phyloP scores from a whole-genome alignment of 35 echinoderm and acorn worm genomes.

The Eucidaris tribuloides region DNA sequence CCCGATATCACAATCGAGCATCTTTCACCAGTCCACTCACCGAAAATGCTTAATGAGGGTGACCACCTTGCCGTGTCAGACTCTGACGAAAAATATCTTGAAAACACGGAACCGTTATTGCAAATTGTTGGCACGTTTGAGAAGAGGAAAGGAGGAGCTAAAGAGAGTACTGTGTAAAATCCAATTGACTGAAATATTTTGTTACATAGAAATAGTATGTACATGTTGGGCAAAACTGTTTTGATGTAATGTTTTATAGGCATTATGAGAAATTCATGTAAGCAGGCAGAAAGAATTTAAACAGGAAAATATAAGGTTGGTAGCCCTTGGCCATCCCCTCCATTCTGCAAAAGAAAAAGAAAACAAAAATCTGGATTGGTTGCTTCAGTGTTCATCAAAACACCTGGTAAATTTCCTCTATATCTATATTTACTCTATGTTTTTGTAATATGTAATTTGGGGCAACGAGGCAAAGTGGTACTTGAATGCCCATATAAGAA shows the following conservation, averaged over 20 bases:
- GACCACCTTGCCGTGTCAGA: not conserved
- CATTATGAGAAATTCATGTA: not conserved
- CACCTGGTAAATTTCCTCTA: too few relatives aligned
- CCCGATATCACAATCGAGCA: conserved; percentile 6
- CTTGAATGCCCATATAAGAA: too few relatives aligned
- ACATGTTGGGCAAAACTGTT: not conserved
- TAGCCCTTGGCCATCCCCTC: not conserved
- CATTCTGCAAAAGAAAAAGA: not conserved
- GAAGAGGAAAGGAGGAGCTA: not conserved
- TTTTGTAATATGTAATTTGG: too few relatives aligned
- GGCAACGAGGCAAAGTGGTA: too few relatives aligned
- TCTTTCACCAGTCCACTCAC: not conserved
- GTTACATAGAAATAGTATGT: not conserved
- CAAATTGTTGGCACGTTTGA: not conserved
- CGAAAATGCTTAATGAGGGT: not conserved
- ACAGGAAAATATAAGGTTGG: not conserved
- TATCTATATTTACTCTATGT: too few relatives aligned
- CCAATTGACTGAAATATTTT: not conserved
- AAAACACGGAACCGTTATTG: not conserved
- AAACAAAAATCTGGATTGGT: too few relatives aligned
- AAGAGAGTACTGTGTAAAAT: conserved; percentile 2
- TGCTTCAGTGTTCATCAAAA: too few relatives aligned
- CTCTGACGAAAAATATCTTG: not conserved
- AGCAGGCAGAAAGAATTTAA: too few relatives aligned
- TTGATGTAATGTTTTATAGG: not conserved